phyloP scores from a whole-genome alignment of 2,888 invertebrate genomes.

The Clunio marinus region DNA sequence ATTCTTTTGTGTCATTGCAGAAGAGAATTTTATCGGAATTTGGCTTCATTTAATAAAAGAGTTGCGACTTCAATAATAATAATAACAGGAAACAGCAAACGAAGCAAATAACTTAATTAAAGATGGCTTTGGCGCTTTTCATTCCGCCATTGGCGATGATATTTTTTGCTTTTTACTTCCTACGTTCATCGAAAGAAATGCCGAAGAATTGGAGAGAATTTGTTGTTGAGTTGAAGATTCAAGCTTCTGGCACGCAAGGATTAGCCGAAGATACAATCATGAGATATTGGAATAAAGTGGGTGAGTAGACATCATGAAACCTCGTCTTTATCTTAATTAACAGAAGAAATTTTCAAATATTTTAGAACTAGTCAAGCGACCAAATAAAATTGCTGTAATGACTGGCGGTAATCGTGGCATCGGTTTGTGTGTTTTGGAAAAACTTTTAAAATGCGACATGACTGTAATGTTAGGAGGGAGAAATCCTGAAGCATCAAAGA shows the following conservation, averaged over 20 bases:
- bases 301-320: slow-evolving; percentile 43
- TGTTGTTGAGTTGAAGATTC: slow-evolving; percentile 49
- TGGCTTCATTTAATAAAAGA: too few species aligned
- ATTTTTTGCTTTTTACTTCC: slow-evolving; percentile 45
- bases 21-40: too few species aligned
- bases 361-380: slow-evolving; percentile 60
- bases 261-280: slow-evolving; percentile 47
- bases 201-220: slow-evolving; percentile 50
- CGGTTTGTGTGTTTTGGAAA: slow-evolving; percentile 70
- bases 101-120: neutral
- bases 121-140: neutral
- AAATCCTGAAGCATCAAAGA: slow-evolving; percentile 57
- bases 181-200: slow-evolving; percentile 49
- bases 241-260: slow-evolving; percentile 47
- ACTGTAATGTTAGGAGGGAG: slow-evolving; percentile 65
- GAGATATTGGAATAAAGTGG: slow-evolving; percentile 47
- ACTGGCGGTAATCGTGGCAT: slow-evolving; percentile 87
- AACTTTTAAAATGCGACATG: slow-evolving; percentile 71
- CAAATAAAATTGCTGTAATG: slow-evolving; percentile 69
- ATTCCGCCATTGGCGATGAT: slow-evolving; percentile 12
- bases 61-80: too few species aligned
- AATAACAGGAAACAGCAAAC: neutral
- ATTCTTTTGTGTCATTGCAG: too few species aligned
- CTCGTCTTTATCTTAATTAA: neutral
- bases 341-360: too few species aligned